phyloP scores from a whole-genome alignment of 1,140 invertebrate genomes.

The Macrobrachium nipponense region DNA sequence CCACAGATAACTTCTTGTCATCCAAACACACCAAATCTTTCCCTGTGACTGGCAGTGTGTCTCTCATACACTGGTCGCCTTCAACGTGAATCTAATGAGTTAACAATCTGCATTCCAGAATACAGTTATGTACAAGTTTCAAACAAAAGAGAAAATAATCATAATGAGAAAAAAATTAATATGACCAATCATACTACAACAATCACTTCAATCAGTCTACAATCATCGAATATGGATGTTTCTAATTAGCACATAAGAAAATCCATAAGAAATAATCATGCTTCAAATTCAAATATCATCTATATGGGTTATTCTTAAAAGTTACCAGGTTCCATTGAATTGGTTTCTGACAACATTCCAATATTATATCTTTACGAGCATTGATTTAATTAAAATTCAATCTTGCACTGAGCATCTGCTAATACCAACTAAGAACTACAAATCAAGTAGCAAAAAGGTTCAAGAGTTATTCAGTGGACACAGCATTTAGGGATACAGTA shows the following conservation, averaged over 20 bases:
- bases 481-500: slow-evolving; percentile 56
- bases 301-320: slow-evolving; percentile 58
- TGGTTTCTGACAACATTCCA: slow-evolving; percentile 61
- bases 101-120: slow-evolving; percentile 53
- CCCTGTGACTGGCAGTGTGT: slow-evolving; percentile 58
- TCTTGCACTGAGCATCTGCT: slow-evolving; percentile 61
- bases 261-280: slow-evolving; percentile 57
- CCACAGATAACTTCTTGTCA: slow-evolving; percentile 58
- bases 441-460: slow-evolving; percentile 58
- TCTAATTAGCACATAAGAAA: slow-evolving; percentile 62
- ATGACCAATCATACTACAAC: slow-evolving; percentile 56
- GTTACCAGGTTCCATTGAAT: slow-evolving; percentile 61
- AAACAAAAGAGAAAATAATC: slow-evolving; percentile 11
- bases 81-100: slow-evolving; percentile 35
- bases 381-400: slow-evolving; percentile 33
- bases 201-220: slow-evolving; percentile 54
- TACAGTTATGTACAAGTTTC: slow-evolving; percentile 52
- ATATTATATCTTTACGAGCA: slow-evolving; percentile 52
- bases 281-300: slow-evolving; percentile 58
- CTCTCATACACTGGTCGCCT: slow-evolving; percentile 42
- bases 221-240: slow-evolving; percentile 56
- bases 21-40: slow-evolving; percentile 62
- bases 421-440: slow-evolving; percentile 61
- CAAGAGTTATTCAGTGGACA: slow-evolving; percentile 61
- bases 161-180: slow-evolving; percentile 19